Evolutionary conservation across 2,797 vertebrate species (phyloP), one percentile per base, ranked within the genome.

Genomic region (Micrastur ruficollis): DNA sequence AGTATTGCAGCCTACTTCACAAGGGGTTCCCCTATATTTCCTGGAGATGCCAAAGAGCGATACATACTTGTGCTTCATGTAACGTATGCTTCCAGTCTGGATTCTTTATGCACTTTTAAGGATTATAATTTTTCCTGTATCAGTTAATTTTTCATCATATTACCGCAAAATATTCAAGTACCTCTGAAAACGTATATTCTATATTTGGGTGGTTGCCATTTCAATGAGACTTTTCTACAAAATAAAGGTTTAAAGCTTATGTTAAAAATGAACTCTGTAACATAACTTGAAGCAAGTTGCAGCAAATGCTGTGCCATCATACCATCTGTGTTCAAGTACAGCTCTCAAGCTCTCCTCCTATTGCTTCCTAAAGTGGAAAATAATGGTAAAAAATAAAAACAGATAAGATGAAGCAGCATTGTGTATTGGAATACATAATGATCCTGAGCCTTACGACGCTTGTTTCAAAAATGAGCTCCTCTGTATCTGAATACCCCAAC

Each of bases 261-360:
- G 94, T 97, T 96, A 95, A 96, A 96, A 96, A 95, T 94, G 84
- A 97, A 93, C 93, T 75, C 91, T 93, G 89, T 94, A 96, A 93
- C 94, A 94, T 81, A 97, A 95, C 93, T 96, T 58, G 84, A 94
- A 96, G 93, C 63, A 91, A 97, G 92, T 94, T 90, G 93, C 95
- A 95, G 93, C 95, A 95, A 96, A 92, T 78, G 89, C 96, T 94
- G 84, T 95, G 95, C 96, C 94, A 94, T 95, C 81, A n/a, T 82
- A 94, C 96, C 96, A 96, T 97, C 95, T 96, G 96, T 96, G 96
- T 96, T 96, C 96, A 92, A 84, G 94, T 47, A 92, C 74, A 89
- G 91, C 86, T 90, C 82, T 84, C 67, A 50, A 96, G 81, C 72
- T 93, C 79, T 95, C 81, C 89, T 95, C 92, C 92, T 82, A 89